phyloP scores from a whole-genome alignment of 2,797 vertebrate genomes.

The Manis crassicaudata region DNA sequence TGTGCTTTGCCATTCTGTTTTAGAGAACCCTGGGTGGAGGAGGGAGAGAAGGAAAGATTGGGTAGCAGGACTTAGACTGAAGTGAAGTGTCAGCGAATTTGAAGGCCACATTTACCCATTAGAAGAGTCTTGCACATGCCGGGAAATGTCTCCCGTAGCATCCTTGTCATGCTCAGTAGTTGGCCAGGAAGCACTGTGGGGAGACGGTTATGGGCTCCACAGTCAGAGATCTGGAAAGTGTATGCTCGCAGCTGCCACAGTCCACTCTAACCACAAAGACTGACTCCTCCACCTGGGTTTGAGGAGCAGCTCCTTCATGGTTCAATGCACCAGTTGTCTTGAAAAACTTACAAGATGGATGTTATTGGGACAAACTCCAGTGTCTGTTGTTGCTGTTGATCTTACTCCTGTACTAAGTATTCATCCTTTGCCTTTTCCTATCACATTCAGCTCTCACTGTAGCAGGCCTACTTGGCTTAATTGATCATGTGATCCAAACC shows the following conservation, averaged over 20 bases:
- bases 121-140: background rate
- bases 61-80: background rate
- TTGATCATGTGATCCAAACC: background rate
- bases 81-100: background rate
- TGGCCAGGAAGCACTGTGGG: background rate
- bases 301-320: background rate
- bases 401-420: background rate
- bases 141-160: background rate
- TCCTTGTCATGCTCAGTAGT: too few relatives aligned
- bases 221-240: background rate
- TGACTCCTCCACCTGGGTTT: background rate
- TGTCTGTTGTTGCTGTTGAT: background rate
- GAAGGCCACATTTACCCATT: background rate
- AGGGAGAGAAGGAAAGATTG: background rate
- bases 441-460: background rate
- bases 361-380: background rate
- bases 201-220: background rate
- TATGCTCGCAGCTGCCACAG: background rate
- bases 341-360: background rate
- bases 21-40: background rate
- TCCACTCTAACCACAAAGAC: background rate
- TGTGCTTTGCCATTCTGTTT: background rate
- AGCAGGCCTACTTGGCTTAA: background rate
- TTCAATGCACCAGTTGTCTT: background rate
- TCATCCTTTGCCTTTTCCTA: background rate